These are phyloP conservation scores for Agriopis aurantiaria DNA, from an alignment of 2,888 invertebrate species.

Conservation along the genomic window DNA sequence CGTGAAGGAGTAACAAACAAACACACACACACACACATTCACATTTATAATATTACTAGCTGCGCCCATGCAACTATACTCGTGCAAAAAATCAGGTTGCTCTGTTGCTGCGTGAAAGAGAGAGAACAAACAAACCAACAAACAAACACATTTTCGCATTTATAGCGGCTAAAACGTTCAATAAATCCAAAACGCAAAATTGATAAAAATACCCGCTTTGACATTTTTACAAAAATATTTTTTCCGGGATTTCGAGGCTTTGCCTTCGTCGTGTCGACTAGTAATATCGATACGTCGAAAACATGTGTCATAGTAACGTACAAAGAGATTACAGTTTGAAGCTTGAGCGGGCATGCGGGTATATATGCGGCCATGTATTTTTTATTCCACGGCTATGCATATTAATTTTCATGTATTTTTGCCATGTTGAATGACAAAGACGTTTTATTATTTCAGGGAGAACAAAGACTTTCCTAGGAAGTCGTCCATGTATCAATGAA, in stretches of 20 bases:
- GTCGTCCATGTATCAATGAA: neutral
- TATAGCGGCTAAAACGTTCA: neutral
- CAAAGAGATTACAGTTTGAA: slow-evolving; percentile 32
- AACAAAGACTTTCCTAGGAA: neutral
- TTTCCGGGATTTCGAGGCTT: slow-evolving; percentile 15
- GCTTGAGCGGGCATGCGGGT: slow-evolving; percentile 20
- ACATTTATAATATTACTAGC: too few species aligned
- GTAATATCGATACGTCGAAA: slow-evolving; percentile 33
- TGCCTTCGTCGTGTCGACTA: slow-evolving; percentile 19
- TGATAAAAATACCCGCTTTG: neutral
- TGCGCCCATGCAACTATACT: too few species aligned
- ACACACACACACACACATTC: too few species aligned
- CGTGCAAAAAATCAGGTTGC: too few species aligned
- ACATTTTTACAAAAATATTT: slow-evolving; percentile 19
- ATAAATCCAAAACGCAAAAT: neutral
- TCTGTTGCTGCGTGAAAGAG: too few species aligned
- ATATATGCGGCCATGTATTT: slow-evolving; percentile 7
- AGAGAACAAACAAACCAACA: too few species aligned
- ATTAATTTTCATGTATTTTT: slow-evolving; percentile 8
- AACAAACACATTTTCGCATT: too few species aligned
- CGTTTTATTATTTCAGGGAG: too few species aligned
- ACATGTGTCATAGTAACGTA: slow-evolving; percentile 35
- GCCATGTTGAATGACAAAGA: slow-evolving; percentile 2
- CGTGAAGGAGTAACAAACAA: too few species aligned
- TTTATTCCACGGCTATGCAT: slow-evolving; percentile 21